Base-by-base conservation (phyloP, 2,888 invertebrate species). In the Agriopis aurantiaria region DNA sequence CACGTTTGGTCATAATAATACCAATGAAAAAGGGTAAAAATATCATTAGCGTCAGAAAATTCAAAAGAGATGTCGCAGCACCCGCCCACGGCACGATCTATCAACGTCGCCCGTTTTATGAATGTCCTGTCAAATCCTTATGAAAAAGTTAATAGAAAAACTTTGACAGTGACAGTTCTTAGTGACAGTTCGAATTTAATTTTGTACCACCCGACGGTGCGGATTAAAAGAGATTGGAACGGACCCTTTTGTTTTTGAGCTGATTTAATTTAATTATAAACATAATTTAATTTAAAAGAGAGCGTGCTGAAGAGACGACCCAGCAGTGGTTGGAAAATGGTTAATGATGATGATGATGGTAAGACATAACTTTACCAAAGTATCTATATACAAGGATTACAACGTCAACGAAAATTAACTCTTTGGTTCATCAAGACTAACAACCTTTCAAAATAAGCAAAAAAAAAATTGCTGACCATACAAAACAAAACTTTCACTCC, bases 111-210 rank as follows among this genome's bases (percentile, higher is more conserved):
- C 67, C 77, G 80, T 84, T 82, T 92, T 92, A 92, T 92, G 91
- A 91, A 91, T 89, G 90, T 89, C 86, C 91, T 89, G 91, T 92
- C 93, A 91, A 85, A 88, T 82, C 82, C 83, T 88, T 90, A 91
- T 91, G 92, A 88, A 89, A 91, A 91, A 92, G 88, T 91, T 93
- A 91, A 92, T 92, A 92, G 91, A 92, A 93, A 92, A 92, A 93
- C 85, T 93, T 92, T 87, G 90, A 91, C 90, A 87, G 82, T 84
- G 89, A 82, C 91, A 89, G 87, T 78, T 78, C 82, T 75, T 74
- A 76, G 82, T 88, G 92, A 91, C 92, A 90, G 87, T 87, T 88
- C 85, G 82, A 87, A 77, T 91, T 92, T 91, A 91, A 92, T 91
- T 89, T 90, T 86, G 85, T 78, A 69, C 68, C 76, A 75, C 77